These are phyloP conservation scores for Cryptoprocta ferox DNA, from an alignment of 2,797 vertebrate genomes.

Conservation along the genomic window DNA sequence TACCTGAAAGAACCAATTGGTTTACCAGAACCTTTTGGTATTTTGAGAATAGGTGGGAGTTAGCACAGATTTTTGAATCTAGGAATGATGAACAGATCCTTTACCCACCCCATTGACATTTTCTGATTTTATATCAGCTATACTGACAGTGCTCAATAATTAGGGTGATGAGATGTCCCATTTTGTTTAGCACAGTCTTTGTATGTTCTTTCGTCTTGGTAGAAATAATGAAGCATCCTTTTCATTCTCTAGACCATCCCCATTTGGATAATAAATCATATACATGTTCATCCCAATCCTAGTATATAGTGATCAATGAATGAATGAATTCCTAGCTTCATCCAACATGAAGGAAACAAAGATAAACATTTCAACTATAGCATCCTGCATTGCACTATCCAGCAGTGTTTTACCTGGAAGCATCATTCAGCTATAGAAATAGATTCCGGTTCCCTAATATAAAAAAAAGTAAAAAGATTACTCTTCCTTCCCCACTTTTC, in stretches of 20 bases:
- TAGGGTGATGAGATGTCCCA: too few species aligned
- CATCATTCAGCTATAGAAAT: background rate
- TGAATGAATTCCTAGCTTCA: background rate
- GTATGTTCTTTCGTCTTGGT: background rate
- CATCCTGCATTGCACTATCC: background rate
- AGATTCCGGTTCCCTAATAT: background rate
- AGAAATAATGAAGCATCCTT: background rate
- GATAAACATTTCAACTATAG: background rate
- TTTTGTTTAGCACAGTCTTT: background rate
- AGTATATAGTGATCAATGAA: background rate
- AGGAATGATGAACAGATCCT: background rate
- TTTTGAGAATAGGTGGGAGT: background rate
- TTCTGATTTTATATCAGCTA: background rate
- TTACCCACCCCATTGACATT: background rate
- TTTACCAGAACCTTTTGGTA: background rate
- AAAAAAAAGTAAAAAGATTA: background rate
- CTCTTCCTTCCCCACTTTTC: background rate
- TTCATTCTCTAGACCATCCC: background rate
- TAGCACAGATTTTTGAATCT: background rate
- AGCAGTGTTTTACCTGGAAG: background rate
- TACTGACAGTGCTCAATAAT: background rate
- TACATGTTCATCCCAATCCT: background rate
- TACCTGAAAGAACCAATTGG: background rate
- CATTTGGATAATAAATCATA: background rate
- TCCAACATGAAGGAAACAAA: background rate